Evolutionary conservation across 2,888 invertebrate species (phyloP).

Genomic region (Nymphalis c-album): DNA sequence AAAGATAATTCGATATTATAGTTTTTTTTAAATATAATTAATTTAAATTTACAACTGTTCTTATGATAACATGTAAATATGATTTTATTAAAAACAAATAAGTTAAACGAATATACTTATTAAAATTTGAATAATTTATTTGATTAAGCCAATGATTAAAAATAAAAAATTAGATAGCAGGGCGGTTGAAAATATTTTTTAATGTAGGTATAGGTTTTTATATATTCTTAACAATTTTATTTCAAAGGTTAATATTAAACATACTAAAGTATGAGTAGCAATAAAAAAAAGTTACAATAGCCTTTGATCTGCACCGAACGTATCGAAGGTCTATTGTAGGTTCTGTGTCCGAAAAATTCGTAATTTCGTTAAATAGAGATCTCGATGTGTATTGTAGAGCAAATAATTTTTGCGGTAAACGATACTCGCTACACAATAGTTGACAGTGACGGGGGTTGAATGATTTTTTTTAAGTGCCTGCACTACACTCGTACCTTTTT

Average conservation of each 20-base stretch:
- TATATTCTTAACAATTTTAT: background rate
- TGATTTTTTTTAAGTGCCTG: conserved; percentile 20
- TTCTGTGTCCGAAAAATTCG: conserved; percentile 55
- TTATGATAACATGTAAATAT: background rate
- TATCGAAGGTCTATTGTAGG: conserved; percentile 47
- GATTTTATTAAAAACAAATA: background rate
- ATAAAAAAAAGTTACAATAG: conserved; percentile 32
- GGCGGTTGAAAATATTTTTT: no score
- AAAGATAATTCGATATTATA: no score
- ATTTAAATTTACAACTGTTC: background rate
- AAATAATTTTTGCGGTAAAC: conserved; percentile 79
- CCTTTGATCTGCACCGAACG: conserved; percentile 59
- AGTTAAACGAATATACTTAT: background rate
- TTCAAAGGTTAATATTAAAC: conserved; percentile 23
- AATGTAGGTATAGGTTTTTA: background rate
- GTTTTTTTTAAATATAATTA: background rate
- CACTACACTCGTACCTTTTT: conserved; percentile 29
- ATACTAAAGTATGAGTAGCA: conserved; percentile 15
- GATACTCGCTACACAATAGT: conserved; percentile 71
- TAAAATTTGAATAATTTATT: no score
- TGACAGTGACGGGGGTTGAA: conserved; percentile 67
- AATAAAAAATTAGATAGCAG: no score
- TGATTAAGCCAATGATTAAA: no score
- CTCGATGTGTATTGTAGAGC: conserved; percentile 63
- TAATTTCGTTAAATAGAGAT: conserved; percentile 78